Evolutionary conservation across 2,888 invertebrate species (phyloP).

Genomic region (Venustoraphidia nigricollis): DNA sequence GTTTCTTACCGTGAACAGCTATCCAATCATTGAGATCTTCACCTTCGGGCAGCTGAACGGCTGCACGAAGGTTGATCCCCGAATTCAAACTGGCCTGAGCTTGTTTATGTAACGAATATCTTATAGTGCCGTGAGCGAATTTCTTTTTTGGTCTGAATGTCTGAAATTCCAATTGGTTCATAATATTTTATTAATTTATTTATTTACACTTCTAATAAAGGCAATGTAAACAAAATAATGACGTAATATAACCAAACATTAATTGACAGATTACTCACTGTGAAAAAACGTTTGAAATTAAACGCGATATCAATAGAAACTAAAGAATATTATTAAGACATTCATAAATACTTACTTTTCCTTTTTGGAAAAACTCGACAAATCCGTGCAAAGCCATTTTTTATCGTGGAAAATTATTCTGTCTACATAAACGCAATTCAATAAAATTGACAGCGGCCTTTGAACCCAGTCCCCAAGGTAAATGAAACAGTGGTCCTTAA

Average conservation of each 20-base stretch:
- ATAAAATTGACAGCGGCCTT: too few species aligned
- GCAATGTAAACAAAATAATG: too few species aligned
- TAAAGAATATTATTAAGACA: not conserved
- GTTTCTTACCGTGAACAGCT: conserved; percentile 66
- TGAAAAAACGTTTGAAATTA: too few species aligned
- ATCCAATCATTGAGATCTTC: conserved; percentile 86
- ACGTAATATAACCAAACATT: too few species aligned
- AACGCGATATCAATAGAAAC: too few species aligned
- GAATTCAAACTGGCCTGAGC: conserved; percentile 83
- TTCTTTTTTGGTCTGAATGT: conserved; percentile 82
- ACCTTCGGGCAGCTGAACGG: conserved; percentile 66
- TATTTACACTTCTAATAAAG: not conserved
- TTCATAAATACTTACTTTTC: conserved; percentile 37
- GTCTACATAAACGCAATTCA: too few species aligned
- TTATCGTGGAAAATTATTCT: not conserved
- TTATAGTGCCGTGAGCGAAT: conserved; percentile 72
- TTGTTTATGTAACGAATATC: conserved; percentile 78
- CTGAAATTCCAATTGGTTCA: conserved; percentile 30
- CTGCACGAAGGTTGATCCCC: conserved; percentile 68
- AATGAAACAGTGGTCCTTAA: too few species aligned
- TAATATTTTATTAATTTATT: not conserved
- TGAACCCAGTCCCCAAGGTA: too few species aligned
- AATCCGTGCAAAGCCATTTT: conserved; percentile 53
- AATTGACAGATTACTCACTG: too few species aligned
- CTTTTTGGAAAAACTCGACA: conserved; percentile 63